Evolutionary conservation across 2,113 vertebrate genomes (phyloP).

Genomic region (Xenotilapia caudafasciata): DNA sequence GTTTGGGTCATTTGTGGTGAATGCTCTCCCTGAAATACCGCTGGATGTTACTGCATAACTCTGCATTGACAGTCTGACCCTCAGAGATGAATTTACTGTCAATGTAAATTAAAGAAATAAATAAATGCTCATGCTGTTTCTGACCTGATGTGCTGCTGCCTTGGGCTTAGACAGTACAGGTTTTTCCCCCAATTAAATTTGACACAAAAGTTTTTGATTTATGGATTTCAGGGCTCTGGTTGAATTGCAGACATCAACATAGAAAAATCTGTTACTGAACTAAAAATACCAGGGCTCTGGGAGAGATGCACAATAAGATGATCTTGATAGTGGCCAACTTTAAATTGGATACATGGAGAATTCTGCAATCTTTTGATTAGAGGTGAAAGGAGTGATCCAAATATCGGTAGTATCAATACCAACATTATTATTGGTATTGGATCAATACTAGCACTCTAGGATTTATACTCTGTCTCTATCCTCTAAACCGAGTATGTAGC

Average conservation of each 20-base stretch:
- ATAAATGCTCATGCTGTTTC: not conserved
- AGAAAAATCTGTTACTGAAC: not conserved
- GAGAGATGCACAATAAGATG: not conserved
- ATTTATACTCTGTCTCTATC: not conserved
- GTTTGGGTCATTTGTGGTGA: not conserved
- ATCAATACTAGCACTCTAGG: not conserved
- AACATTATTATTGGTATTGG: not conserved
- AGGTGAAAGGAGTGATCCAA: not conserved
- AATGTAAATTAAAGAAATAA: not conserved
- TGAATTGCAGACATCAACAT: not conserved
- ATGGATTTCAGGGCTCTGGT: not conserved
- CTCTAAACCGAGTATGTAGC: not conserved
- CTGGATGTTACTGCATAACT: not conserved
- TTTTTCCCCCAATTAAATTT: not conserved
- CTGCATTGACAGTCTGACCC: not conserved
- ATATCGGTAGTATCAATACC: not conserved
- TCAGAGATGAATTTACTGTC: not conserved
- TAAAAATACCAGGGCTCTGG: not conserved
- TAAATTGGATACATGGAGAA: not conserved
- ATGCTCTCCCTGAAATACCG: not conserved
- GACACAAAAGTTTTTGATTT: not conserved
- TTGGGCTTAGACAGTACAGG: not conserved
- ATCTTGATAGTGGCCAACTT: not conserved
- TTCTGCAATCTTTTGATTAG: not conserved
- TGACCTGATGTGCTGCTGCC: not conserved